Evolutionary conservation across 2,113 vertebrate species (phyloP).

Genomic region (Sclerurus mexicanus): DNA sequence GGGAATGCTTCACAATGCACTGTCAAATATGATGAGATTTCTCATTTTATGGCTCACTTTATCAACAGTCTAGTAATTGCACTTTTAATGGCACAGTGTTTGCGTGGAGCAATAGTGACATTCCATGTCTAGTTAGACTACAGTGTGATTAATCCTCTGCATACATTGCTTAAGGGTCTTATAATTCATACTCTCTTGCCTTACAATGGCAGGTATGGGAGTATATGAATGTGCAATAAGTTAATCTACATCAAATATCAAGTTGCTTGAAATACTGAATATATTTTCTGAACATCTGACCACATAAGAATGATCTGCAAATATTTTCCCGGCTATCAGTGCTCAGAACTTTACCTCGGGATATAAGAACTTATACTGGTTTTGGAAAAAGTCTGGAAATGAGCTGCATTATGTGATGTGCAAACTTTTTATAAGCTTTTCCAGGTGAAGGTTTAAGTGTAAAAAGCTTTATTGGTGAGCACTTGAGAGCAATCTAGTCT

Average conservation of each 20-base stretch:
- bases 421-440: not conserved
- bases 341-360: not conserved
- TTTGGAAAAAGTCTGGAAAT: not conserved
- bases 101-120: conserved; percentile 5
- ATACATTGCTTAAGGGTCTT: not conserved
- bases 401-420: not conserved
- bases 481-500: not conserved
- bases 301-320: not conserved
- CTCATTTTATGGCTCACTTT: conserved; percentile 52
- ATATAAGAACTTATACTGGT: not conserved
- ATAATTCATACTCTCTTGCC: conserved; percentile 3
- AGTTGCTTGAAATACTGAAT: not conserved
- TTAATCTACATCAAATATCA: not conserved
- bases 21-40: conserved; percentile 53
- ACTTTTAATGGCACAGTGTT: not conserved
- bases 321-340: not conserved
- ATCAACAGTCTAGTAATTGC: conserved; percentile 36
- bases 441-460: not conserved
- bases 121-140: conserved; percentile 1
- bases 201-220: not conserved
- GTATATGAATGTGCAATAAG: not conserved
- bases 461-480: not conserved
- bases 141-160: not conserved
- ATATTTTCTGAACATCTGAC: not conserved
- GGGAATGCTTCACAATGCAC: conserved; percentile 14